A percentile compares a stretch with the other conserved stretches of the same genome.
Evolutionary conservation across 2,888 invertebrate species (phyloP).

Genomic region (Microctonus hyperodae): DNA sequence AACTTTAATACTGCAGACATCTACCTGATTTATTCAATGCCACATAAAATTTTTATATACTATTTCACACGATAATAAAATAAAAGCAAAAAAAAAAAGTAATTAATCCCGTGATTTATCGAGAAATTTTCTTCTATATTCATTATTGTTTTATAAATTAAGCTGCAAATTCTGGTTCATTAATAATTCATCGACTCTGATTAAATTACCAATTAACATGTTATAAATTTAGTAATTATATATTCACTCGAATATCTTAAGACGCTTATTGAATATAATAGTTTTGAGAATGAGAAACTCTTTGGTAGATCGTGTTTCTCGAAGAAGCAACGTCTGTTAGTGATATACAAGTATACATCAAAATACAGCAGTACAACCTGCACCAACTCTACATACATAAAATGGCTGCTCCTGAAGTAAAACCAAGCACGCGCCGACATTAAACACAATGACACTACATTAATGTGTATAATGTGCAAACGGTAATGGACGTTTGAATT

Average conservation of each 20-base stretch:
- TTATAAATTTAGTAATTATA: slow-evolving; percentile 25
- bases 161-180: too few relatives aligned
- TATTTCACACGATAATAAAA: neutral
- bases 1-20: slow-evolving; percentile 3
- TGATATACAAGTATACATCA: neutral
- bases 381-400: neutral
- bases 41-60: slow-evolving; percentile 9
- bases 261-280: neutral
- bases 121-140: too few relatives aligned
- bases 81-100: neutral
- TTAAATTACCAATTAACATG: slow-evolving; percentile 4
- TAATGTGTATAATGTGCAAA: slow-evolving; percentile 24
- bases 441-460: slow-evolving; percentile 41
- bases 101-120: too few relatives aligned
- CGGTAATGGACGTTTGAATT: slow-evolving; percentile 57
- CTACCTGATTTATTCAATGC: slow-evolving; percentile 12
- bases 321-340: neutral
- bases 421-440: slow-evolving; percentile 35
- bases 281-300: neutral
- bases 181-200: too few relatives aligned
- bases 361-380: neutral
- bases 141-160: too few relatives aligned
- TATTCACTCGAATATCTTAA: slow-evolving; percentile 8
- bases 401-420: slow-evolving; percentile 18
- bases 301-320: slow-evolving; percentile 16